phyloP scores from a whole-genome alignment of 2,888 invertebrate species.

The Netelia fuscicornis region DNA sequence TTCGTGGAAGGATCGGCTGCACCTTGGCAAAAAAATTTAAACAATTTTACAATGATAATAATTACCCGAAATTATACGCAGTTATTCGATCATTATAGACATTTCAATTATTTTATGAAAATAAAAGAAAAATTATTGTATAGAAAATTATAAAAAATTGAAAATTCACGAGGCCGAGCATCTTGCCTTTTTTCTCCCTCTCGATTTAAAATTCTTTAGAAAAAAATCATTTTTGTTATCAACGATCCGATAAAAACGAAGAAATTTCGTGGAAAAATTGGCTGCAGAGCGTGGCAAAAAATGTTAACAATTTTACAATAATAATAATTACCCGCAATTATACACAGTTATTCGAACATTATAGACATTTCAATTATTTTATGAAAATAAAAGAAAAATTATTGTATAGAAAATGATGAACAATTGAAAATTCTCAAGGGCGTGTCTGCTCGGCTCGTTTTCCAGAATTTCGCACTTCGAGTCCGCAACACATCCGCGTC shows the following conservation, averaged over 20 bases:
- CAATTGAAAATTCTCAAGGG: conserved; percentile 2
- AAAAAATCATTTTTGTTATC: background rate
- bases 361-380: background rate
- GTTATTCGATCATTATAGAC: background rate
- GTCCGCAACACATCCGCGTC: background rate
- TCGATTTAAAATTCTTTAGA: background rate
- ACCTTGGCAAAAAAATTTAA: background rate
- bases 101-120: background rate
- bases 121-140: background rate
- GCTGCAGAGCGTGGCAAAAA: background rate
- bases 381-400: background rate
- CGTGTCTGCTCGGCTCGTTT: conserved; percentile 19
- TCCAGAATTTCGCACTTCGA: conserved; percentile 20
- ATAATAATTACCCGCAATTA: no score
- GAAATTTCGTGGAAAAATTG: background rate
- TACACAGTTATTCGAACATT: no score
- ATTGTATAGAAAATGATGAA: background rate
- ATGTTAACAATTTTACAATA: no score
- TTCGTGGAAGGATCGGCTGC: background rate
- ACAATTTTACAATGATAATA: no score
- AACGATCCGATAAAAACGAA: background rate
- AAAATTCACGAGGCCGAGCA: background rate
- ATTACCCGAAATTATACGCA: no score
- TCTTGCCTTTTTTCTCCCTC: background rate
- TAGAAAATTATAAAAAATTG: background rate